phyloP scores from a whole-genome alignment of 1,140 invertebrate species.

The Lithobius niger region DNA sequence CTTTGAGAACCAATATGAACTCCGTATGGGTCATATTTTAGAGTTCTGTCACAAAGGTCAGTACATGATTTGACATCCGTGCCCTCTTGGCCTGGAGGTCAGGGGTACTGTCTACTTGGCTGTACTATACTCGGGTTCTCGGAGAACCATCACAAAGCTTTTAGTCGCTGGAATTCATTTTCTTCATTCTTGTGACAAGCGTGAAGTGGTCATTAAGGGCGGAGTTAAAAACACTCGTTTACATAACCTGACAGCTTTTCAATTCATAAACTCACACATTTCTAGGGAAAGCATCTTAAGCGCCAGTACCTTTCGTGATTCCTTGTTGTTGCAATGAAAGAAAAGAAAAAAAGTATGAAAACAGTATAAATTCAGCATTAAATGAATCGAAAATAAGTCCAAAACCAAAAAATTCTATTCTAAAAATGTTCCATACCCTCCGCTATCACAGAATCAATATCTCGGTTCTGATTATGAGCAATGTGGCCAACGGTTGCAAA shows the following conservation, averaged over 20 bases:
- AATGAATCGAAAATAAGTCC: not conserved
- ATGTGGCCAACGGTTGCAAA: conserved; percentile 80
- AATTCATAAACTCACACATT: not conserved
- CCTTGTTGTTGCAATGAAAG: not conserved
- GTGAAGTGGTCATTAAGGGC: too few relatives aligned
- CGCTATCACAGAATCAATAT: conserved; percentile 58
- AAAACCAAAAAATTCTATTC: not conserved
- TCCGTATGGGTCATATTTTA: too few relatives aligned
- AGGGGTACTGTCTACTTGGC: too few relatives aligned
- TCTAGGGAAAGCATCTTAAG: not conserved
- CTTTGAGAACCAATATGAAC: too few relatives aligned
- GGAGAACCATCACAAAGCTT: too few relatives aligned
- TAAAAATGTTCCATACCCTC: conserved; percentile 47
- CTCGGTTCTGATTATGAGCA: conserved; percentile 59
- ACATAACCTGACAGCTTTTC: not conserved
- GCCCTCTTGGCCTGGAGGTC: too few relatives aligned
- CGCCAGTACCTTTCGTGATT: not conserved
- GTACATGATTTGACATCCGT: too few relatives aligned
- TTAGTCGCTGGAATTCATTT: too few relatives aligned
- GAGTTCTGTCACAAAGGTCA: too few relatives aligned
- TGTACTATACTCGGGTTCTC: too few relatives aligned
- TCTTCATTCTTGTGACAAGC: too few relatives aligned
- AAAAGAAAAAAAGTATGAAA: not conserved
- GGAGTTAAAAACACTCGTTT: too few relatives aligned
- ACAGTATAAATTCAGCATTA: not conserved